A percentile compares a stretch with the other conserved stretches of the same genome.
Evolutionary conservation across 2,797 vertebrate genomes (phyloP).

Genomic region (Cyclura pinguis): DNA sequence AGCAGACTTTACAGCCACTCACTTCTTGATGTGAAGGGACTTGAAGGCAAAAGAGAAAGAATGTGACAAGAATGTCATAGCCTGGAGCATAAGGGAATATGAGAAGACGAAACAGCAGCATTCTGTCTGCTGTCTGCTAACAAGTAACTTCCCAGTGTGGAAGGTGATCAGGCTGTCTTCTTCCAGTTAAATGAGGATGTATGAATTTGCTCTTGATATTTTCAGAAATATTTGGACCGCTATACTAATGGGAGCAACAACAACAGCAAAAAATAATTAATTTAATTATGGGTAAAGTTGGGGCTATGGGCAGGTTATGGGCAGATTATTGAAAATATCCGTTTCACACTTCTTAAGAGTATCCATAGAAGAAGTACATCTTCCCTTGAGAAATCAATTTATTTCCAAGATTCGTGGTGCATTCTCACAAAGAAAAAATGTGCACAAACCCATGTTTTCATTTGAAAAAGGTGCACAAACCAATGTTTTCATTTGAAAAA

Average conservation of each 20-base stretch:
- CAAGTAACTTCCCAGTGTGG: constrained; percentile 31
- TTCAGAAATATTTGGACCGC: not conserved
- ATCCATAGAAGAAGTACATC: too few species aligned
- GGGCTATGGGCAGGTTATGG: not conserved
- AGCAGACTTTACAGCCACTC: constrained; percentile 11
- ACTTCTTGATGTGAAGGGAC: constrained; percentile 31
- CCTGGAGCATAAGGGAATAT: constrained; percentile 50
- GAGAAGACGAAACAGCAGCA: constrained; percentile 51
- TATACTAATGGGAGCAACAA: not conserved
- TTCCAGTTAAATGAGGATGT: constrained; percentile 22
- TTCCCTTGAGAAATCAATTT: not conserved
- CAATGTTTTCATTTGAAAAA: not conserved
- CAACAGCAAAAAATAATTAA: not conserved
- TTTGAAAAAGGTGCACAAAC: too few species aligned
- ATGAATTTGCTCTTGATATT: not conserved
- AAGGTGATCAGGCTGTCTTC: constrained; percentile 20
- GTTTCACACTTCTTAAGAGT: not conserved
- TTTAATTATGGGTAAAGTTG: too few species aligned
- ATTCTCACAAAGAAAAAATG: not conserved
- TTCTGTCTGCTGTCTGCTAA: constrained; percentile 48
- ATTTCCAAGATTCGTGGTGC: not conserved
- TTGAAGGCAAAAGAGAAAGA: constrained; percentile 35
- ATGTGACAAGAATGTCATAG: constrained; percentile 59
- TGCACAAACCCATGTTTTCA: not conserved
- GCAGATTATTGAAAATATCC: not conserved